phyloP scores from a whole-genome alignment of 2,888 invertebrate species.

The Beris chalybata region DNA sequence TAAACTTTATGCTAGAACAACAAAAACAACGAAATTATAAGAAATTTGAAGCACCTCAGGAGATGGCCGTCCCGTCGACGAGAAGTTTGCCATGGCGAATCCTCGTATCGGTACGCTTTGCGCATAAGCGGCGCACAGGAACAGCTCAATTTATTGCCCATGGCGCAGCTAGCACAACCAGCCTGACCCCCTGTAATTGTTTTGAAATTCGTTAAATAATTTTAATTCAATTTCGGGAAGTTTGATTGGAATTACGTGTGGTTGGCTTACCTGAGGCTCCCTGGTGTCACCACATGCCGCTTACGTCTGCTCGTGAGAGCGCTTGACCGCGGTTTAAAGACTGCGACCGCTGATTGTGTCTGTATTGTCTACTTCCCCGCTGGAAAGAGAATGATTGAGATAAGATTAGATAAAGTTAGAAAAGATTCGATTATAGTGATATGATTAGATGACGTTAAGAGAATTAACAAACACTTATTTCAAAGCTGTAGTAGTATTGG shows the following conservation, averaged over 20 bases:
- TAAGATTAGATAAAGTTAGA: too few relatives aligned
- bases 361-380: slow-evolving; percentile 66
- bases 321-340: slow-evolving; percentile 75
- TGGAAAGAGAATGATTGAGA: slow-evolving; percentile 49
- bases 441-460: too few relatives aligned
- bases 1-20: background rate
- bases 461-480: too few relatives aligned
- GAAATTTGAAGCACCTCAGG: slow-evolving; percentile 67
- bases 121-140: slow-evolving; percentile 95
- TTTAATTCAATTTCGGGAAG: background rate
- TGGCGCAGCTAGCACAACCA: slow-evolving; percentile 64
- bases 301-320: slow-evolving; percentile 67
- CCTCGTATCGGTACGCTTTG: slow-evolving; percentile 95
- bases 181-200: slow-evolving; percentile 51
- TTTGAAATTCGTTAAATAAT: background rate
- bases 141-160: slow-evolving; percentile 98
- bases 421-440: too few relatives aligned
- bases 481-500: too few relatives aligned
- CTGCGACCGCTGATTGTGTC: slow-evolving; percentile 73
- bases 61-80: slow-evolving; percentile 83
- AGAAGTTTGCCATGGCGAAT: slow-evolving; percentile 93
- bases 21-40: background rate
- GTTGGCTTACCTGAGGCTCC: slow-evolving; percentile 64
- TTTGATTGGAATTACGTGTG: slow-evolving; percentile 7
- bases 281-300: slow-evolving; percentile 80